These are phyloP conservation scores for Luperina nickerlii DNA, from an alignment of 2,888 invertebrate species.

Conservation along the genomic window DNA sequence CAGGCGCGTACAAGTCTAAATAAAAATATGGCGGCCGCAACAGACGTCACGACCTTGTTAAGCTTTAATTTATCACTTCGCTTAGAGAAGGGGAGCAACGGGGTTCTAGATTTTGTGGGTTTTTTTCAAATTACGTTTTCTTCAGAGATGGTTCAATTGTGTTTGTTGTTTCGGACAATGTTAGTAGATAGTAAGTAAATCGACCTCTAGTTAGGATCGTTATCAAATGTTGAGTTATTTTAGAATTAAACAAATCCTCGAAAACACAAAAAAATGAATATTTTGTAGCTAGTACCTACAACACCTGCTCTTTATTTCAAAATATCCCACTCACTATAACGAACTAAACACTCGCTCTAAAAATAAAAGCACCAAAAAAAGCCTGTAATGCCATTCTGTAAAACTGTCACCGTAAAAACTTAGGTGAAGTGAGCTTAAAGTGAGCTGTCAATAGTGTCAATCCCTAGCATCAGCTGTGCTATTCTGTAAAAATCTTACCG, in stretches of 20 bases:
- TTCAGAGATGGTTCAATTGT: not conserved
- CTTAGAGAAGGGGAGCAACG: conserved; percentile 44
- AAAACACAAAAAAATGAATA: not conserved
- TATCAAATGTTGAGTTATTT: not conserved
- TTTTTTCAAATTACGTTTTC: conserved; percentile 26
- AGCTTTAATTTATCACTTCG: conserved; percentile 74
- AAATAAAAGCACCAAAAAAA: conserved; percentile 12
- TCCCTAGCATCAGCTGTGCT: too few relatives aligned
- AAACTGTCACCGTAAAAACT: too few relatives aligned
- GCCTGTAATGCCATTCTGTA: too few relatives aligned
- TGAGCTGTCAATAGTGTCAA: too few relatives aligned
- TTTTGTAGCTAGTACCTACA: not conserved
- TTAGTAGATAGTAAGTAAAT: not conserved
- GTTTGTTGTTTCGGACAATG: not conserved
- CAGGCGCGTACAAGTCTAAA: conserved; percentile 59
- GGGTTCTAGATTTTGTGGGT: conserved; percentile 16
- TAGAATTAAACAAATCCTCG: not conserved
- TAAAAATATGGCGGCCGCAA: conserved; percentile 64
- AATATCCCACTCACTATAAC: not conserved
- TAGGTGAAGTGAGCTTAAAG: too few relatives aligned
- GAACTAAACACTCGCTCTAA: not conserved
- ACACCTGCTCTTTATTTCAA: not conserved
- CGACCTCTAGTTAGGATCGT: not conserved
- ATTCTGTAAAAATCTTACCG: too few relatives aligned
- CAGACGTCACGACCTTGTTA: conserved; percentile 69